Percentiles rank a stretch among this genome's conserved stretches.
These are phyloP conservation scores for Todiramphus saurophagus DNA, from an alignment of 2,113 vertebrate species.

Conservation along the genomic window DNA sequence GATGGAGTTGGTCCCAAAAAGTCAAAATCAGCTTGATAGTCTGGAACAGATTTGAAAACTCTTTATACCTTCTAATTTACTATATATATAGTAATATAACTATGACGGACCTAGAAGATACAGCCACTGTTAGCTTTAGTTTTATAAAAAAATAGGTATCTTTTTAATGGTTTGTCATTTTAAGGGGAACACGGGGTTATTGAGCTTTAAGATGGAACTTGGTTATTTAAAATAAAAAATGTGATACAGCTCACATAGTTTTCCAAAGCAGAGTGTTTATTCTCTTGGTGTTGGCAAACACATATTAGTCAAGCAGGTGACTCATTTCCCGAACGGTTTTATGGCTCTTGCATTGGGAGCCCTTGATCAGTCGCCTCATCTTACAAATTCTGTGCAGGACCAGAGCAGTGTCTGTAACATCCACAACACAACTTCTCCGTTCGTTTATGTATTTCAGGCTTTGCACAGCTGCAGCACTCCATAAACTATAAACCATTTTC, in stretches of 20 bases:
- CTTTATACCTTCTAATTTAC: background rate
- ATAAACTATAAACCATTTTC: background rate
- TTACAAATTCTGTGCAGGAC: background rate
- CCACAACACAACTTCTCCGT: background rate
- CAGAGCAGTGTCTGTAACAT: background rate
- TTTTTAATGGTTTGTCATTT: background rate
- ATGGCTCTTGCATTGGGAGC: background rate
- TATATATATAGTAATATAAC: background rate
- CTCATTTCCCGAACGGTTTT: background rate
- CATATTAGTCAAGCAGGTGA: background rate
- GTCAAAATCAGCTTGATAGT: slow-evolving; percentile 64
- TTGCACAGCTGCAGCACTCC: background rate
- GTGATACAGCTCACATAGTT: background rate
- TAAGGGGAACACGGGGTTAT: background rate
- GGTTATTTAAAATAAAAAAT: slow-evolving; percentile 17
- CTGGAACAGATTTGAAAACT: background rate
- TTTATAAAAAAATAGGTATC: background rate
- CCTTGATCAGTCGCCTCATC: background rate
- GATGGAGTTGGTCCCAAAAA: slow-evolving; percentile 73
- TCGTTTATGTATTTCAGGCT: background rate
- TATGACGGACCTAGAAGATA: background rate
- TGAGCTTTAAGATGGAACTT: background rate
- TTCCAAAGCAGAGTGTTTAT: background rate
- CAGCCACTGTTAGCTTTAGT: background rate
- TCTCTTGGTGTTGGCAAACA: background rate